A percentile compares a stretch with the other conserved stretches of the same genome.
These are phyloP conservation scores for Gasterosteus aculeatus DNA, from an alignment of 2,113 vertebrate genomes.

Conservation along the genomic window DNA sequence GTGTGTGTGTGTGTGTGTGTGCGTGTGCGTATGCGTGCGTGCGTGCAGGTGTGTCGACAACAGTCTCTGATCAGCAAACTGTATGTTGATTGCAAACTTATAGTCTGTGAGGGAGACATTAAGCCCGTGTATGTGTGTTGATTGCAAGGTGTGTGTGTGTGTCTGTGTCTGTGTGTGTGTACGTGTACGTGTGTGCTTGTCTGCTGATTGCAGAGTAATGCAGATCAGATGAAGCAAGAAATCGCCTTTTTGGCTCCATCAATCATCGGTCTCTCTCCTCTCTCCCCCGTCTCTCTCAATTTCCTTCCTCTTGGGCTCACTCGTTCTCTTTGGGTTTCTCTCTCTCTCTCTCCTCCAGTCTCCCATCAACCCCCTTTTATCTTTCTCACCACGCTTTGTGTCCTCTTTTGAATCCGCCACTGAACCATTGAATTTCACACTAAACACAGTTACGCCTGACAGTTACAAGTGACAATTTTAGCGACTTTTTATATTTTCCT, in stretches of 20 bases:
- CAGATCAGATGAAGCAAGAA: constrained; percentile 82
- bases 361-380: constrained; percentile 55
- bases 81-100: constrained; percentile 54
- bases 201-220: constrained; percentile 75
- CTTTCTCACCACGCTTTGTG: constrained; percentile 41
- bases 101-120: constrained; percentile 31
- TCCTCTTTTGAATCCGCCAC: constrained; percentile 40
- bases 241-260: constrained; percentile 79
- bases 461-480: constrained; percentile 58
- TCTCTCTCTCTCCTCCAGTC: constrained; percentile 16
- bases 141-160: constrained; percentile 46
- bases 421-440: constrained; percentile 49
- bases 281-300: constrained; percentile 19
- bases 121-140: constrained; percentile 32
- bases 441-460: constrained; percentile 44
- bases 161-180: constrained; percentile 18
- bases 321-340: constrained; percentile 35
- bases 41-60: constrained; percentile 42
- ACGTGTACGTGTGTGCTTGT: constrained; percentile 41
- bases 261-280: constrained; percentile 63
- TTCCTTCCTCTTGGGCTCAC: constrained; percentile 41
- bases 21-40: constrained; percentile 4
- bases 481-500: constrained; percentile 32
- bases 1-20: constrained; percentile 3
- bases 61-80: constrained; percentile 65